These are phyloP conservation scores for Drosophila saltans DNA, from an alignment of 1,140 invertebrate genomes.

Conservation along the genomic window DNA sequence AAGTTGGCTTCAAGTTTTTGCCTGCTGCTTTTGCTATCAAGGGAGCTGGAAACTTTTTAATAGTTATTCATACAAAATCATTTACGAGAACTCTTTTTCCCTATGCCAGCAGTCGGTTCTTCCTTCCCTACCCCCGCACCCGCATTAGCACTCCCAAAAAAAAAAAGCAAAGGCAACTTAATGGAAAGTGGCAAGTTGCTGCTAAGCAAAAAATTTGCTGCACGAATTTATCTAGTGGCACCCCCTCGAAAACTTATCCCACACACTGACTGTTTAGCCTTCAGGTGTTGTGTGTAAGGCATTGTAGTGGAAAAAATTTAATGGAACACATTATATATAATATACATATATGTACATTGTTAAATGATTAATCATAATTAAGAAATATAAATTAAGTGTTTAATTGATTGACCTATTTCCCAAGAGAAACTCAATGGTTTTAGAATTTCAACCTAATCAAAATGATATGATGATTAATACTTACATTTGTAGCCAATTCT, in stretches of 20 bases:
- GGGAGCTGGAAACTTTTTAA: constrained; percentile 70
- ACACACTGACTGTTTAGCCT: background rate
- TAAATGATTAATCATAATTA: constrained; percentile 1
- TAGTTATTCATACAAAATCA: constrained; percentile 78
- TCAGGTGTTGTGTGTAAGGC: background rate
- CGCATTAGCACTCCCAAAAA: background rate
- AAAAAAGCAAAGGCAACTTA: constrained; percentile 42
- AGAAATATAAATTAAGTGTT: background rate
- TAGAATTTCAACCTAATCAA: no score
- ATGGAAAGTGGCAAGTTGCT: constrained; percentile 33
- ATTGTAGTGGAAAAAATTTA: background rate
- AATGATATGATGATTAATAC: background rate
- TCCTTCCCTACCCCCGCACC: no score
- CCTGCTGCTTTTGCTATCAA: constrained; percentile 14
- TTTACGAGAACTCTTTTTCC: constrained; percentile 54
- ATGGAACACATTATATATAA: no score
- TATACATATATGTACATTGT: background rate
- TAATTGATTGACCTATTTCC: background rate
- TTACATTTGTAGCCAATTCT: background rate
- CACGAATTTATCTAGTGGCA: constrained; percentile 31
- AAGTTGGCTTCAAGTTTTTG: constrained; percentile 37
- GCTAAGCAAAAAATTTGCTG: constrained; percentile 29
- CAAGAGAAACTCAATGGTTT: no score
- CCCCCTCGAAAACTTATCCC: no score
- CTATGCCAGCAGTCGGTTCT: background rate